A percentile compares a stretch with the other conserved stretches of the same genome.
phyloP scores from a whole-genome alignment of 92 coral and sea anemone genomes.

The Actinostola sp. region DNA sequence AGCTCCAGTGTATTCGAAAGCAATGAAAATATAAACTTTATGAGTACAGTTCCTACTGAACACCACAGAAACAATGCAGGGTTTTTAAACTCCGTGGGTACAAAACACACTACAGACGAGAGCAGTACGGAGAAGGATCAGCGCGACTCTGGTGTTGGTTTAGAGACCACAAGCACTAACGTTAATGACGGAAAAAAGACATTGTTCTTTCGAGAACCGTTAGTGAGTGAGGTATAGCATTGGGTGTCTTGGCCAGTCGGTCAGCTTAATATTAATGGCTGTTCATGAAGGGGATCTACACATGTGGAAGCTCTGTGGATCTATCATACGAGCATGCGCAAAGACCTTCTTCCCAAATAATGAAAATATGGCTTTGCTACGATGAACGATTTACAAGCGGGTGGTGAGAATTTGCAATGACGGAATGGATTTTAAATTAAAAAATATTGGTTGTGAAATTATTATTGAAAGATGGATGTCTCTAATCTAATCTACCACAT shows the following conservation, averaged over 20 bases:
- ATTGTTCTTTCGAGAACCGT: constrained; percentile 51
- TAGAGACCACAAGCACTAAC: constrained; percentile 32
- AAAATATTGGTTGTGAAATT: too few species aligned
- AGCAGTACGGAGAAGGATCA: constrained; percentile 26
- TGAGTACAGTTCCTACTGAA: constrained; percentile 18
- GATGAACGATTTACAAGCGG: too few species aligned
- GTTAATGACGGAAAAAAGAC: constrained; percentile 35
- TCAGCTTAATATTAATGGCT: not conserved
- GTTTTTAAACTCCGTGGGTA: constrained; percentile 9
- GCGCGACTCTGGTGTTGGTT: constrained; percentile 43
- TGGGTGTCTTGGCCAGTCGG: not conserved
- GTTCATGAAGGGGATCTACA: not conserved
- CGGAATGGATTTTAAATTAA: too few species aligned
- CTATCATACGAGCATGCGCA: constrained; percentile 9
- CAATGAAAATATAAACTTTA: constrained; percentile 42
- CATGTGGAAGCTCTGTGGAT: not conserved
- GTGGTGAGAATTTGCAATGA: too few species aligned
- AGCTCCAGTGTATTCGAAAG: constrained; percentile 86
- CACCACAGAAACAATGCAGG: constrained; percentile 29
- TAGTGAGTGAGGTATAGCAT: constrained; percentile 60
- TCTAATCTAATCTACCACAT: too few species aligned
- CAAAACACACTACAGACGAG: not conserved
- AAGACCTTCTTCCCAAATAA: not conserved
- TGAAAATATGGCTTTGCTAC: too few species aligned
- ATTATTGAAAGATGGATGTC: too few species aligned